Percentiles rank a stretch among this genome's conserved stretches.
phyloP scores from a whole-genome alignment of 2,113 vertebrate genomes.

The Harpagus bidentatus region DNA sequence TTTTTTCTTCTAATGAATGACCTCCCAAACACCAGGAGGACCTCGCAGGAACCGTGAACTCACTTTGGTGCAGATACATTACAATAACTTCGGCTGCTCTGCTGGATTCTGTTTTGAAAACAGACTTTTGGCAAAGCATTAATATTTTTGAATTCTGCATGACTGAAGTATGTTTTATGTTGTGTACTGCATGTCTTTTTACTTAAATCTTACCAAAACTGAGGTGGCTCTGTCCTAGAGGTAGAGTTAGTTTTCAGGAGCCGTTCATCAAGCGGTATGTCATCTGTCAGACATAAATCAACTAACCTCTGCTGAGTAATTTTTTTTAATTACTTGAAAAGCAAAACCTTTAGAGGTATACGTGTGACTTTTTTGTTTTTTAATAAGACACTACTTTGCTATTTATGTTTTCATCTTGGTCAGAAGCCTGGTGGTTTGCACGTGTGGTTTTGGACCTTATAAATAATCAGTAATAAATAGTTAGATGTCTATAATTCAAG shows the following conservation, averaged over 20 bases:
- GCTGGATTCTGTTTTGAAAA: not conserved
- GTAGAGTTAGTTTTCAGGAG: not conserved
- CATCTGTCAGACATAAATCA: slow-evolving; percentile 17
- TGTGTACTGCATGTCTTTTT: not conserved
- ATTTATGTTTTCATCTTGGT: slow-evolving; percentile 1
- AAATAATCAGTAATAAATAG: slow-evolving; percentile 33
- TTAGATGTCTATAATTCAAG: not conserved
- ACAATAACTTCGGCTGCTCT: not conserved
- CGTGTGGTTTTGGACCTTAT: slow-evolving; percentile 7
- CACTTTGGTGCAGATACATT: not conserved
- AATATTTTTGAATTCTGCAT: not conserved
- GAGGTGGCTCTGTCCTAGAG: not conserved
- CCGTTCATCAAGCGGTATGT: not conserved
- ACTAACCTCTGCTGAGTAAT: not conserved
- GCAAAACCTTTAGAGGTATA: not conserved
- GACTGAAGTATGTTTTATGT: not conserved
- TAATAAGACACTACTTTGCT: not conserved
- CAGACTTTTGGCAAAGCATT: not conserved
- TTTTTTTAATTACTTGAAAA: not conserved
- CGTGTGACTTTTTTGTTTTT: not conserved
- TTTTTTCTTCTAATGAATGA: not conserved
- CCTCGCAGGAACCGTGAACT: not conserved
- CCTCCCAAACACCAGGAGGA: not conserved
- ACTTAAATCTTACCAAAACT: not conserved
- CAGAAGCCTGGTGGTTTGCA: slow-evolving; percentile 16